These are phyloP conservation scores for Piliocolobus tephrosceles DNA, from an alignment of 2,113 vertebrate genomes.

Conservation along the genomic window DNA sequence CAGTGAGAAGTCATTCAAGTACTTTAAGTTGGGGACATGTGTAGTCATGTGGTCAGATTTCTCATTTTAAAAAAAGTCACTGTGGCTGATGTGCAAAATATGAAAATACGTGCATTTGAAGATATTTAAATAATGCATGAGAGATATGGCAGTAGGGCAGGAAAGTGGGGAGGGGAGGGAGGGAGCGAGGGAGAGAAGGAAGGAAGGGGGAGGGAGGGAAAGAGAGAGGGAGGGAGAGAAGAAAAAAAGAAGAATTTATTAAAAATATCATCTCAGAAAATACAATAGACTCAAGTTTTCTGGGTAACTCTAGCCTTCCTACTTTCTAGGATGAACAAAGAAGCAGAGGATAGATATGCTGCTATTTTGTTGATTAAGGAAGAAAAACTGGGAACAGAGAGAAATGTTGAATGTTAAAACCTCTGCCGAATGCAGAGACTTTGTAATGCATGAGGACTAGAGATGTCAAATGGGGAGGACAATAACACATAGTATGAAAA, in stretches of 20 bases:
- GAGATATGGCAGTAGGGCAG: accelerated
- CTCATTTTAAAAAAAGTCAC: neutral
- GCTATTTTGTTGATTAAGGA: neutral
- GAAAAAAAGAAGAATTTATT: neutral
- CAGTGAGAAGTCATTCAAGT: neutral
- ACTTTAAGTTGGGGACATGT: neutral
- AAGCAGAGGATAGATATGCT: neutral
- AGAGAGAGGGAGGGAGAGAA: neutral
- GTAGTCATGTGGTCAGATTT: neutral
- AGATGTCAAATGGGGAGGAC: neutral
- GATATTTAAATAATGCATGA: neutral
- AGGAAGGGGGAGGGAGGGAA: accelerated
- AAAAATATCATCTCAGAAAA: neutral
- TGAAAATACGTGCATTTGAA: accelerated
- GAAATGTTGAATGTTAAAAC: neutral
- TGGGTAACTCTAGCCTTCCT: neutral
- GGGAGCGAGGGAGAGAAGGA: neutral
- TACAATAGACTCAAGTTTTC: neutral
- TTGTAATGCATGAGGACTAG: neutral
- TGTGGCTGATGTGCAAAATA: neutral
- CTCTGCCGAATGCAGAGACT: neutral
- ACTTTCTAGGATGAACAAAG: neutral
- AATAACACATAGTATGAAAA: neutral
- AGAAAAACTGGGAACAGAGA: neutral
- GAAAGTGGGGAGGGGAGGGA: neutral